Conservation (phyloP, 2,113 vertebrate species). For the Paratilapia polleni region DNA sequence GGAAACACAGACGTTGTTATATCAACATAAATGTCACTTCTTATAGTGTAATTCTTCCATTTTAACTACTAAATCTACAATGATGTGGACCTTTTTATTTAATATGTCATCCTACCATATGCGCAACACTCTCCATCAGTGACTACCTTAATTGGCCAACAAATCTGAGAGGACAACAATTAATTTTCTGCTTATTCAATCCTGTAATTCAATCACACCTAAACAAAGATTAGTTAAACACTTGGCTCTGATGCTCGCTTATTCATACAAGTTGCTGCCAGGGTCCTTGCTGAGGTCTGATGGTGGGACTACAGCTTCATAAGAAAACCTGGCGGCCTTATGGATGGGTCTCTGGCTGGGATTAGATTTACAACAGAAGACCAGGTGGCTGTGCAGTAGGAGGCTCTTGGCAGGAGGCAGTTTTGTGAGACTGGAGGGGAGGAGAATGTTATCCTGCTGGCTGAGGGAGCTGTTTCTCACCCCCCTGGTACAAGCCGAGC, state of each 20-base stretch:
- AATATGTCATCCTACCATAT: neutral
- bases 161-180: conserved; percentile 14
- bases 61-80: neutral
- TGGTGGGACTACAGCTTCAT: conserved; percentile 46
- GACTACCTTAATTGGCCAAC: conserved; percentile 6
- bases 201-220: conserved; percentile 53
- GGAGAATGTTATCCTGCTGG: conserved; percentile 66
- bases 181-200: conserved; percentile 43
- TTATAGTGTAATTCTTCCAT: neutral
- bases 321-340: conserved; percentile 49
- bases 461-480: conserved; percentile 62
- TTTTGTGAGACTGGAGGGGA: conserved; percentile 62
- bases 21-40: neutral
- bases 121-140: neutral
- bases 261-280: conserved; percentile 45
- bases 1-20: neutral
- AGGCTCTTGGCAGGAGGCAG: conserved; percentile 66
- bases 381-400: conserved; percentile 73
- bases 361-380: conserved; percentile 56
- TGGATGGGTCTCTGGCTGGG: conserved; percentile 52
- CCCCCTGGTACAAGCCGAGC: conserved; percentile 55
- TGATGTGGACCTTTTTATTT: neutral
- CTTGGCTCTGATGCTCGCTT: conserved; percentile 33
- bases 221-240: conserved; percentile 61
- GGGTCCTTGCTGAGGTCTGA: conserved; percentile 54